A percentile compares a stretch with the other conserved stretches of the same genome.
Evolutionary conservation across 2,888 invertebrate species (phyloP).

Genomic region (Acrobasis consociella): DNA sequence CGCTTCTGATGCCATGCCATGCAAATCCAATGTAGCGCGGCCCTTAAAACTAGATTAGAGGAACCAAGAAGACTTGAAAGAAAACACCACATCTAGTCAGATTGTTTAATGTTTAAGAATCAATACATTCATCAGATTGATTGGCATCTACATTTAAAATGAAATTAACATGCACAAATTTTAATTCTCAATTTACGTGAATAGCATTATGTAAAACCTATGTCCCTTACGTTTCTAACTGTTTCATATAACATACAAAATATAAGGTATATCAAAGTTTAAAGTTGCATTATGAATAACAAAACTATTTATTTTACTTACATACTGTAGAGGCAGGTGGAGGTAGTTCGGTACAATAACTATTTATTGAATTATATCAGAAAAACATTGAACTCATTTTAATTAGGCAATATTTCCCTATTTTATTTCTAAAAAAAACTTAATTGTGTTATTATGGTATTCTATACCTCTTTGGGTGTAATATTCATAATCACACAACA

Average conservation of each 20-base stretch:
- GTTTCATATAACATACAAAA: slow-evolving; percentile 71
- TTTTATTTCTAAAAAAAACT: too few relatives aligned
- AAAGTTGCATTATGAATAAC: slow-evolving; percentile 56
- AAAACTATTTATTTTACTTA: slow-evolving; percentile 64
- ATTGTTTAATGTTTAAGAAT: slow-evolving; percentile 69
- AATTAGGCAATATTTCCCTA: too few relatives aligned
- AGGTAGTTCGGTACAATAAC: slow-evolving; percentile 73
- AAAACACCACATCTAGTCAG: slow-evolving; percentile 58
- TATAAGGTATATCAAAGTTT: slow-evolving; percentile 55
- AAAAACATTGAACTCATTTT: slow-evolving; percentile 29
- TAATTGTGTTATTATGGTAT: too few relatives aligned
- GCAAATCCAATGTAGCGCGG: too few relatives aligned
- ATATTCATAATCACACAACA: too few relatives aligned
- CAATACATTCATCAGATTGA: slow-evolving; percentile 62
- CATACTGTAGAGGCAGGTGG: slow-evolving; percentile 71
- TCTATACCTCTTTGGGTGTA: too few relatives aligned
- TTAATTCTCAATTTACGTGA: slow-evolving; percentile 41
- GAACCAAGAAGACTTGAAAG: background rate
- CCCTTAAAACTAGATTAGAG: too few relatives aligned
- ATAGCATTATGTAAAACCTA: slow-evolving; percentile 51
- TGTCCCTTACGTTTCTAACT: slow-evolving; percentile 51
- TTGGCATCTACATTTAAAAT: slow-evolving; percentile 62
- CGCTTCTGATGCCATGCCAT: too few relatives aligned
- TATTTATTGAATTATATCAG: slow-evolving; percentile 47
- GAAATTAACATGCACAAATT: slow-evolving; percentile 59